phyloP scores from a whole-genome alignment of 2,113 vertebrate genomes.

The Regulus satrapa region DNA sequence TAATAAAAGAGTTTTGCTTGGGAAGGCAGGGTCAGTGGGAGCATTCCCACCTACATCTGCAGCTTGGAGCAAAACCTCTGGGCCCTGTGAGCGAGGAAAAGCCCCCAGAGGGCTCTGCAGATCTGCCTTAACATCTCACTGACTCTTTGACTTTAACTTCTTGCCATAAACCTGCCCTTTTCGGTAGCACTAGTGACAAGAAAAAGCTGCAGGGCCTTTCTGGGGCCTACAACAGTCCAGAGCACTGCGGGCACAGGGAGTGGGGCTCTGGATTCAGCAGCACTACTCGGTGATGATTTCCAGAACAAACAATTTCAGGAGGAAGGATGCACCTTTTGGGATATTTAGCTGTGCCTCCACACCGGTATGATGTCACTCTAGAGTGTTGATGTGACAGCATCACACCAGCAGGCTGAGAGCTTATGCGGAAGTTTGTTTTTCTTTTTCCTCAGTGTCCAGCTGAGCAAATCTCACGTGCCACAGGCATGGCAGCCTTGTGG shows the following conservation, averaged over 20 bases:
- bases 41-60: background rate
- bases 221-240: rapidly evolving
- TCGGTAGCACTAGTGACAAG: background rate
- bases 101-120: background rate
- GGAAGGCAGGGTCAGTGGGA: background rate
- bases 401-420: background rate
- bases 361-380: background rate
- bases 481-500: rapidly evolving
- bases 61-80: background rate
- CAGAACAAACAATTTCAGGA: background rate
- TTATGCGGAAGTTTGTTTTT: background rate
- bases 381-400: background rate
- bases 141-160: background rate
- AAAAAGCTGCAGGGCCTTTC: background rate
- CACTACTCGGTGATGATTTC: too few relatives aligned
- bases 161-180: background rate
- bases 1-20: background rate
- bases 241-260: background rate
- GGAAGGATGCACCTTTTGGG: background rate
- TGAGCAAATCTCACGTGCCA: background rate
- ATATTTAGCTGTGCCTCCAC: background rate
- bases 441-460: background rate
- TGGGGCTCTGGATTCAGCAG: too few relatives aligned
- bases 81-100: background rate
- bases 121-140: background rate